Evolutionary conservation across 2,113 vertebrate genomes (phyloP), one percentile per base, ranked within the genome.

Genomic region (Meriones unguiculatus): DNA sequence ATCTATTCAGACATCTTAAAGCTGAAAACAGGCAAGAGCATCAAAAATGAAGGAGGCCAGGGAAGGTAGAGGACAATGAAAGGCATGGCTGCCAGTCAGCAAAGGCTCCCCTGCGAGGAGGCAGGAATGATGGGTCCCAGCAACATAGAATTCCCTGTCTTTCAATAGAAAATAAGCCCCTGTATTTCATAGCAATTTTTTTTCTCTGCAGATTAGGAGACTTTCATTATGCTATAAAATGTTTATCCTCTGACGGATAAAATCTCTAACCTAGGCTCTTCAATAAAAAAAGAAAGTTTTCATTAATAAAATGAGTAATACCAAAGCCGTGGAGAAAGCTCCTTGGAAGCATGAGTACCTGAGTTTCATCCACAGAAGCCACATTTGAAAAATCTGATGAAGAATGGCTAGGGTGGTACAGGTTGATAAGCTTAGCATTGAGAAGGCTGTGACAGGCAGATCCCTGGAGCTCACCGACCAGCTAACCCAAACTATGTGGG

Each of bases 251-350:
- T 35, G 41, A 57, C 14, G 85, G 12, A 88, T 1, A 62, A 22
- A 35, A 77, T 77, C 70, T 89, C 65, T 96, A n/a, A 38, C 35
- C 25, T 87, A 87, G 73, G 22, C 2, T 73, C 62, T 4, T 87
- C 24, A 91, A 67, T 89, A 7, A 82, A 87, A 80, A 94, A 87
- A 69, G 5, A 46, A 46, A 46, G 17, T 76, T 3, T 62, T 82
- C 57, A 94, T 73, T 87, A 78, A 72, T 64, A 87, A 97, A 90
- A 81, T 75, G 38, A 7, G 38, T 69, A 86, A 86, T 69, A 50
- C 7, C 17, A 52, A 46, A 17, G 32, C 64, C 35, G 2, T 2
- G 41, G 28, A 86, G 28, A 86, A 50, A 50, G 41, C 30, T 35
- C 18, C 41, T 35, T 86, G 41, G 9, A 32, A 69, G 41, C 41